Evolutionary conservation across 2,888 invertebrate species (phyloP), one percentile per base, ranked within the genome.

Genomic region (Odontothrips loti): DNA sequence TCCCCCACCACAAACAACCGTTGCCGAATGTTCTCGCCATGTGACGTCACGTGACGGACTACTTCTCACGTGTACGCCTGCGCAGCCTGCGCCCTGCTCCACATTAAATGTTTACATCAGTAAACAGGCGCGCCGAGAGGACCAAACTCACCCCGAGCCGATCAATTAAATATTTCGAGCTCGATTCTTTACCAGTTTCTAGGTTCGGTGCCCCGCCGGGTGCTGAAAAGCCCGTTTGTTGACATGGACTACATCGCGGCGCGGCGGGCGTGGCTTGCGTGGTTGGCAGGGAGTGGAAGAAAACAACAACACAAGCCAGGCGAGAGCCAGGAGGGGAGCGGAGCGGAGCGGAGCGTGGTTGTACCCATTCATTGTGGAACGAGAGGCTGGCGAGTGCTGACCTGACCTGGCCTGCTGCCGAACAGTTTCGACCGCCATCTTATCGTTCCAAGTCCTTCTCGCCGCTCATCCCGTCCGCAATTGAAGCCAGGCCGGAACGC

Each of bases 241-340:
- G 83, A 84, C 83, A 82, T 80, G 84, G n/a, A 82, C 83, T 84
- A 84, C 82, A 80, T 84, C 81, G 23, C 68, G 84, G 81, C 83
- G 82, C 81, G 47, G 81, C 48, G 82, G 78, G 58, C 68, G 75
- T 78, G 82, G 47, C 29, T 63, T 79, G 80, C 68, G 80, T 47
- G 79, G 81, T 79, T 51, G 78, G 48, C 82, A 82, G 81, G 82
- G 81, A 80, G 82, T 63, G 80, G 80, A 84, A 83, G 82, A 84
- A 84, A 84, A 84, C 84, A 84, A 84, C 84, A 84, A 84, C 84
- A 84, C 79, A 83, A 82, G 82, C n/a, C 68, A 23, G 83, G 81
- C 84, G 82, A 79, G 82, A 80, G 82, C 83, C 83, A 82, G 83
- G 84, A 43, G 34, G 3, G 3, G 34, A 43, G 34, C 34, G 3